phyloP scores from a whole-genome alignment of 2,888 invertebrate species.

The Acanthosepion lycidas region DNA sequence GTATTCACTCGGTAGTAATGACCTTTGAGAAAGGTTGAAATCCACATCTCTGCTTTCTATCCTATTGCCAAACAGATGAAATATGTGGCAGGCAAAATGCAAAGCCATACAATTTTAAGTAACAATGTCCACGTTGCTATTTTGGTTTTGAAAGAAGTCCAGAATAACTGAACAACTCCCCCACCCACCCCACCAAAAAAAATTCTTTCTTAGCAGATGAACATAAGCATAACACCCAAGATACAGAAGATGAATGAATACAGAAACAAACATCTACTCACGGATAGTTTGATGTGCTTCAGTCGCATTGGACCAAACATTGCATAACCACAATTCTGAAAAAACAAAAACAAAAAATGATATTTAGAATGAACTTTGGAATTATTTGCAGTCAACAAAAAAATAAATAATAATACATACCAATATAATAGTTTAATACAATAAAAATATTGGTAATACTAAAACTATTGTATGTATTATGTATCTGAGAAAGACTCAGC shows the following conservation, averaged over 20 bases:
- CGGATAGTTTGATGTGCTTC: constrained; percentile 66
- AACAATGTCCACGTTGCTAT: no score
- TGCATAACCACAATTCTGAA: constrained; percentile 62
- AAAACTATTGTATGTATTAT: no score
- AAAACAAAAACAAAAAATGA: constrained; percentile 48
- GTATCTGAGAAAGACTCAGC: no score
- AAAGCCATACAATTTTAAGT: no score
- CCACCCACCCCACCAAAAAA: no score
- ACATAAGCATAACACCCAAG: background rate
- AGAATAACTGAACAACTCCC: no score
- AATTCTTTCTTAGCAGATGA: background rate
- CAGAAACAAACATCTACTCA: constrained; percentile 56
- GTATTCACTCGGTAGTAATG: background rate
- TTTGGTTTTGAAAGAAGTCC: no score
- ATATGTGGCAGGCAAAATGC: no score
- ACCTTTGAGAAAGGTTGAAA: background rate
- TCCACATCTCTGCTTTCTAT: background rate
- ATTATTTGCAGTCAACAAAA: no score
- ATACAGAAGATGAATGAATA: background rate
- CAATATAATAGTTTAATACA: no score
- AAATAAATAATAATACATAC: no score
- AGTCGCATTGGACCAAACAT: constrained; percentile 66
- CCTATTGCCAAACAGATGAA: background rate
- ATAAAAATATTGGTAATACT: background rate
- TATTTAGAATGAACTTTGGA: background rate